Conservation (phyloP, 30 jellyfish, hydroid and myxozoan genomes). For the Pseudorhiza aurosa region DNA sequence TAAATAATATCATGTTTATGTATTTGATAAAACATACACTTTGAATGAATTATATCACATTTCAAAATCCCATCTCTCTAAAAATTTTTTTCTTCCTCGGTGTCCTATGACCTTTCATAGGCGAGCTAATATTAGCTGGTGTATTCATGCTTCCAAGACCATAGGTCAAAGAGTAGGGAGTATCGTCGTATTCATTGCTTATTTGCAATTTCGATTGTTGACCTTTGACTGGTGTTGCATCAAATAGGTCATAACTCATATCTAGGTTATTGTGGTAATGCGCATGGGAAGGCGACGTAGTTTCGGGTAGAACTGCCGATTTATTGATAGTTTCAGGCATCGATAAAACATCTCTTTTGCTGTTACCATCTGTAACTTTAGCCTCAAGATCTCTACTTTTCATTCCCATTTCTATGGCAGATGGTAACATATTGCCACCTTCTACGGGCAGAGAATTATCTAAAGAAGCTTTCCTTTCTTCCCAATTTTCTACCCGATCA, state of each 20-base stretch:
- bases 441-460: background rate
- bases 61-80: constrained; percentile 58
- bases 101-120: constrained; percentile 4
- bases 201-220: background rate
- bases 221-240: background rate
- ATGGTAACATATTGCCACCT: background rate
- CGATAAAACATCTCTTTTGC: no score
- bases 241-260: no score
- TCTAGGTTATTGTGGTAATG: no score
- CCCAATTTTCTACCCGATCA: background rate
- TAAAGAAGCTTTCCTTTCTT: background rate
- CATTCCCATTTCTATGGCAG: no score
- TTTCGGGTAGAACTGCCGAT: no score
- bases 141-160: background rate
- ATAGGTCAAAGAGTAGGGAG: background rate
- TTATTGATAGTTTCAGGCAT: no score
- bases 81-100: constrained; percentile 41
- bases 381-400: no score
- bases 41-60: background rate
- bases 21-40: background rate
- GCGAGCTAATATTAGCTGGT: background rate
- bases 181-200: no score
- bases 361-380: no score
- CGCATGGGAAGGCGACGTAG: no score
- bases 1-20: background rate